Percentiles rank a stretch among this genome's conserved stretches.
Conservation (phyloP, 2,797 vertebrate species). For the Rallus crepitans region DNA sequence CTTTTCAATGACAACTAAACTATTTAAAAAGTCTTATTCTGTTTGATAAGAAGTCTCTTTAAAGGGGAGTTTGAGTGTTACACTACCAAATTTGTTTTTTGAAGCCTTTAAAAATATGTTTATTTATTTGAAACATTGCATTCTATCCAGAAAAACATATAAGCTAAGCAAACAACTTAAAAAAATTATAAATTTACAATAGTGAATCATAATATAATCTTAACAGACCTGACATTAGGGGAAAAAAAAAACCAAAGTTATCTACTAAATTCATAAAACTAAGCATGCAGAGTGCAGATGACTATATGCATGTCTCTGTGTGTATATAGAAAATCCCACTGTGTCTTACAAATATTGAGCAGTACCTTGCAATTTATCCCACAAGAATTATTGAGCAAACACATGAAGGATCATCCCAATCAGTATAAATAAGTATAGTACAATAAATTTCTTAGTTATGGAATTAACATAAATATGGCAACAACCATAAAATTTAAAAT, state of each 20-base stretch:
- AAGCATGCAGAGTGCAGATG: background rate
- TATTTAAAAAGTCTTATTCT: constrained; percentile 1
- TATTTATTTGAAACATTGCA: background rate
- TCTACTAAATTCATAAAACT: background rate
- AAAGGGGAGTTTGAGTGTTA: background rate
- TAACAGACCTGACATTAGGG: background rate
- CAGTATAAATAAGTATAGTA: background rate
- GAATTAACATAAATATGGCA: background rate
- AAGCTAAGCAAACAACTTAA: background rate
- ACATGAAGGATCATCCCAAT: background rate
- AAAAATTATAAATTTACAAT: background rate
- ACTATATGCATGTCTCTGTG: no score
- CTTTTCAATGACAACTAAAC: constrained; percentile 18
- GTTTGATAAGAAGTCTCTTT: constrained; percentile 19
- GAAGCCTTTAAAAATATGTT: background rate
- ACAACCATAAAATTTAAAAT: background rate
- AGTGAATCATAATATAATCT: background rate
- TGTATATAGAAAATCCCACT: background rate
- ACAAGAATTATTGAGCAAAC: background rate
- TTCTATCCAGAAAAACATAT: background rate
- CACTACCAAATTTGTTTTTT: background rate
- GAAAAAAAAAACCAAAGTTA: background rate
- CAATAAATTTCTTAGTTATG: background rate
- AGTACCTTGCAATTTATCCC: background rate
- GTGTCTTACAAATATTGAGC: background rate